Evolutionary conservation across 1,140 invertebrate genomes (phyloP).

Genomic region (Drosophila pectinifera): DNA sequence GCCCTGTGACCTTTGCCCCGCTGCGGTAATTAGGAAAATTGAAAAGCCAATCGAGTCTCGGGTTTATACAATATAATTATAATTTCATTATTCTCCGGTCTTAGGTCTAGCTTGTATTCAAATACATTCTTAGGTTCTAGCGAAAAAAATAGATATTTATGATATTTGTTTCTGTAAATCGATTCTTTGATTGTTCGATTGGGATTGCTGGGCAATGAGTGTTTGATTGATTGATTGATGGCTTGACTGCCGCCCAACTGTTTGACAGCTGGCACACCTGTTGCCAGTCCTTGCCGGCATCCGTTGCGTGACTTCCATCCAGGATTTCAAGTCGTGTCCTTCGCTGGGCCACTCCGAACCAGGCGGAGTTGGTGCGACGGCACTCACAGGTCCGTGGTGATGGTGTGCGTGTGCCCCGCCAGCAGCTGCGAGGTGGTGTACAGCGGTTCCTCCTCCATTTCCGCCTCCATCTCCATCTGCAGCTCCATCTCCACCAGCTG

Average conservation of each 20-base stretch:
- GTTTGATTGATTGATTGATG: constrained; percentile 17
- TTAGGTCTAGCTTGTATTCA: constrained; percentile 9
- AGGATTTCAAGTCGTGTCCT: neutral
- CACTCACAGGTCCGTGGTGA: constrained; percentile 62
- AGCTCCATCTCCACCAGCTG: neutral
- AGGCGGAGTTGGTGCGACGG: constrained; percentile 43
- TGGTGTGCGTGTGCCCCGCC: constrained; percentile 62
- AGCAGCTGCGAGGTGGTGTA: constrained; percentile 38
- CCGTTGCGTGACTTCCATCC: constrained; percentile 4
- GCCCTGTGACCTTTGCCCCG: neutral
- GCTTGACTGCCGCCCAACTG: constrained; percentile 31
- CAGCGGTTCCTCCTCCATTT: constrained; percentile 5
- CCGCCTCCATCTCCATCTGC: neutral
- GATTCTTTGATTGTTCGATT: constrained; percentile 14
- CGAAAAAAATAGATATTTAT: neutral
- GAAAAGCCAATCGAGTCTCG: constrained; percentile 11
- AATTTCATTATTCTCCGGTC: constrained; percentile 22
- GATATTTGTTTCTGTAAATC: constrained; percentile 8
- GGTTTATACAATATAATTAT: constrained; percentile 26
- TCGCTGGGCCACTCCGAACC: constrained; percentile 45
- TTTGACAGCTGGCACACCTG: constrained; percentile 66
- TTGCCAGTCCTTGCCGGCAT: constrained; percentile 65
- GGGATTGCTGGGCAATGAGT: constrained; percentile 42
- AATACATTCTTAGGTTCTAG: constrained; percentile 12
- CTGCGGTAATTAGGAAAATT: constrained; percentile 7